These are phyloP conservation scores for Melospiza melodia DNA, from an alignment of 2,113 vertebrate species.

Conservation along the genomic window DNA sequence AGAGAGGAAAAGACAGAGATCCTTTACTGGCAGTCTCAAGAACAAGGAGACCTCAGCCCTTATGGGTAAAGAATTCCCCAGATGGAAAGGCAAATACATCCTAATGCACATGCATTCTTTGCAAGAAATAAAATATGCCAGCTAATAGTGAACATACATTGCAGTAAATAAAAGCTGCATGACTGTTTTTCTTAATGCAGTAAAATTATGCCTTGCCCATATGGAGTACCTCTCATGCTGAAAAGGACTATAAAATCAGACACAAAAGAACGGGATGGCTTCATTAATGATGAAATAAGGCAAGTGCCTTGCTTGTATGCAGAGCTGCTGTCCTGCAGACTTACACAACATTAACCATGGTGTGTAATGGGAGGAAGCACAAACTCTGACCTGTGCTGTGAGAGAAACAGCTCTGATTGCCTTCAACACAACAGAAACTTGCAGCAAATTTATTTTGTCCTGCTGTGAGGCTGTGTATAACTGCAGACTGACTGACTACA, in stretches of 20 bases:
- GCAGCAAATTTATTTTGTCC: not conserved
- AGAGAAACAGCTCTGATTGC: not conserved
- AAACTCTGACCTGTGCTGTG: not conserved
- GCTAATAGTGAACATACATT: not conserved
- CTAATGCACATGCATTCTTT: not conserved
- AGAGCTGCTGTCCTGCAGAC: not conserved
- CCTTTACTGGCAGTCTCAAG: not conserved
- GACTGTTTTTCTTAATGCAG: not conserved
- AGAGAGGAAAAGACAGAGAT: not conserved
- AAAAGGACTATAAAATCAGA: not conserved
- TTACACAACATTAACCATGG: not conserved
- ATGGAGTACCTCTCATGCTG: not conserved
- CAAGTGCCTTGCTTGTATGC: not conserved
- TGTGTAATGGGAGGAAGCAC: not conserved
- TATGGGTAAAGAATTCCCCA: not conserved
- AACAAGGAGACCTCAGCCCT: not conserved
- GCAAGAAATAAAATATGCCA: not conserved
- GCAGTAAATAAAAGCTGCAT: not conserved
- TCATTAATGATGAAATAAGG: not conserved
- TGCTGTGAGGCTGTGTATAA: not conserved
- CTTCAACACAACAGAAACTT: not conserved
- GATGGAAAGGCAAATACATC: not conserved
- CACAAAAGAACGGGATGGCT: not conserved
- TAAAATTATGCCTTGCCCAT: not conserved
- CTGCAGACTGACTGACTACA: not conserved